Conservation (phyloP, 64 coral and sea anemone genomes). For the Montipora sp. region DNA sequence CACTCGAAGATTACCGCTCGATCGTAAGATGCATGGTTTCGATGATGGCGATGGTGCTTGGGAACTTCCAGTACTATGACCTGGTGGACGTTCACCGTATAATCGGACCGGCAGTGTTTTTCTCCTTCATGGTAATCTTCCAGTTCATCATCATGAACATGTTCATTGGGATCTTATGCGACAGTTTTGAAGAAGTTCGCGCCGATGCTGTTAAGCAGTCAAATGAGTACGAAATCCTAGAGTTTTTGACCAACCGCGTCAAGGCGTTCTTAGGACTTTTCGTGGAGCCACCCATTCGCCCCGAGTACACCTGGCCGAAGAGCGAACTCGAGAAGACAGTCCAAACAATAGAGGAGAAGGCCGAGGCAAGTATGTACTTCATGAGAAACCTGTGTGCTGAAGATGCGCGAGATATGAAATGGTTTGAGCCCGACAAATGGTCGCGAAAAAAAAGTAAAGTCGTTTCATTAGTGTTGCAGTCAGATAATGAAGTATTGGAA, state of each 20-base stretch:
- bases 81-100: conserved; percentile 52
- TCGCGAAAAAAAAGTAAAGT: conserved; percentile 74
- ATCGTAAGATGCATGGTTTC: conserved; percentile 79
- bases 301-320: conserved; percentile 85
- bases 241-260: conserved; percentile 78
- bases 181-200: conserved; percentile 76
- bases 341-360: conserved; percentile 76
- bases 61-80: conserved; percentile 68
- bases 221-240: conserved; percentile 87
- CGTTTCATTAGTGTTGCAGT: conserved; percentile 56
- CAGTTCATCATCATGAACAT: conserved; percentile 89
- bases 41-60: conserved; percentile 83
- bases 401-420: conserved; percentile 75
- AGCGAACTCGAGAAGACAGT: conserved; percentile 70
- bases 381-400: conserved; percentile 86
- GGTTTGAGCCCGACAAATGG: conserved; percentile 69
- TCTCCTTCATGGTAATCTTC: conserved; percentile 75
- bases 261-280: conserved; percentile 69
- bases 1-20: conserved; percentile 69
- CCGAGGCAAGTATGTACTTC: conserved; percentile 76
- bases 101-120: conserved; percentile 82
- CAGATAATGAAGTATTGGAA: conserved; percentile 56
- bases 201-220: conserved; percentile 72
- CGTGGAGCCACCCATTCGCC: conserved; percentile 73
- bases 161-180: conserved; percentile 93